A percentile compares a stretch with the other conserved stretches of the same genome.
These are phyloP conservation scores for Heteromormyrus szaboi DNA, from an alignment of 2,797 vertebrate genomes.

Conservation along the genomic window DNA sequence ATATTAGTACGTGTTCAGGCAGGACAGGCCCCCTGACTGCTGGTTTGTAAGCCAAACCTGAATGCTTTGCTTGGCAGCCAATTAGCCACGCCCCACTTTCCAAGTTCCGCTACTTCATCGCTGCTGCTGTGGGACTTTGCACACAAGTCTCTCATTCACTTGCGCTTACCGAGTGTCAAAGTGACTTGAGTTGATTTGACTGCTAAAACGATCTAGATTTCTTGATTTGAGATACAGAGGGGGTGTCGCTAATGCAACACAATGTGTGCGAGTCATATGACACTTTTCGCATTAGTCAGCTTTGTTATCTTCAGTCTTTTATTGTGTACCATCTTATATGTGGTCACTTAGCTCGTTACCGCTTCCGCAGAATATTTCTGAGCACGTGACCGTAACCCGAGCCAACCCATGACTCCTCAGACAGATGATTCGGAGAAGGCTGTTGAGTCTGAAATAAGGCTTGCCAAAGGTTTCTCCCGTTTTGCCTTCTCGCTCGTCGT, in stretches of 20 bases:
- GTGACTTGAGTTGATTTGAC: not conserved
- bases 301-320: conserved; percentile 14
- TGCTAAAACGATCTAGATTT: not conserved
- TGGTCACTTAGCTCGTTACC: not conserved
- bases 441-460: not conserved
- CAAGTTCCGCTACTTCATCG: not conserved
- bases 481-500: conserved; percentile 3
- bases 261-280: not conserved
- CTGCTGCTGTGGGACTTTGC: not conserved
- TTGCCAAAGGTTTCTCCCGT: not conserved
- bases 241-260: not conserved
- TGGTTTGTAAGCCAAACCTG: not conserved
- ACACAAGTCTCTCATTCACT: not conserved
- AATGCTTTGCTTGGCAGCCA: not conserved
- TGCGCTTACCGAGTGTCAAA: not conserved
- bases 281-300: conserved; percentile 16
- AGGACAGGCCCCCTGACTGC: not conserved
- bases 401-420: not conserved
- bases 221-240: not conserved
- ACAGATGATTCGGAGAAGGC: not conserved
- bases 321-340: not conserved
- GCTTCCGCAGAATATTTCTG: conserved; percentile 3
- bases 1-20: not conserved
- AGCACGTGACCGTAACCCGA: not conserved
- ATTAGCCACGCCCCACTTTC: not conserved